These are phyloP conservation scores for Anticlea derivata DNA, from an alignment of 2,888 invertebrate genomes.

Conservation along the genomic window DNA sequence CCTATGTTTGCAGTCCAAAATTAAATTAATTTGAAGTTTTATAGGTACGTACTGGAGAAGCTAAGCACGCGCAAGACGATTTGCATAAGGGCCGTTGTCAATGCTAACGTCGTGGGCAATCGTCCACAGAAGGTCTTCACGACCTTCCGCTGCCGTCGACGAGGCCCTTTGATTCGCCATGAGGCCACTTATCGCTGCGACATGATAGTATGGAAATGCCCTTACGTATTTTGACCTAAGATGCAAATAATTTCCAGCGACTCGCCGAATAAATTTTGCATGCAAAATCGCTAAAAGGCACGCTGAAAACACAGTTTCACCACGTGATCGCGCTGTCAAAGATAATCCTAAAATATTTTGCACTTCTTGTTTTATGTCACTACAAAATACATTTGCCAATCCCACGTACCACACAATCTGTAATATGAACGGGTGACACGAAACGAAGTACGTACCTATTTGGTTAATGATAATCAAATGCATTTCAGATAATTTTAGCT, in stretches of 20 bases:
- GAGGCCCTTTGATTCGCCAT: constrained; percentile 77
- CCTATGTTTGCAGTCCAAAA: too few species aligned
- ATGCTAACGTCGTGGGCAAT: constrained; percentile 64
- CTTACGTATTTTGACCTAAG: constrained; percentile 28
- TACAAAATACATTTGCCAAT: too few species aligned
- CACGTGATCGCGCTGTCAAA: constrained; percentile 21
- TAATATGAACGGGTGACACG: too few species aligned
- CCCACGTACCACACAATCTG: too few species aligned
- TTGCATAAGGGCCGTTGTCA: constrained; percentile 77
- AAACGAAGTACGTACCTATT: too few species aligned
- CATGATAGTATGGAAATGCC: constrained; percentile 47
- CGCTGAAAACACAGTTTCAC: constrained; percentile 26
- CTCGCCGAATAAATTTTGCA: constrained; percentile 45
- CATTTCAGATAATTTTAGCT: too few species aligned
- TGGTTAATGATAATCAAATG: too few species aligned
- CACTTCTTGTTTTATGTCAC: neutral
- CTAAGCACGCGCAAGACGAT: constrained; percentile 63
- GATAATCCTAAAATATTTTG: constrained; percentile 12
- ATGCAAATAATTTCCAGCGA: constrained; percentile 33
- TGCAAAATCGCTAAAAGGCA: constrained; percentile 31
- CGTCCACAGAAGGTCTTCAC: constrained; percentile 66
- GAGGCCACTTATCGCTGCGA: constrained; percentile 53
- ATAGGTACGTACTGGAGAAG: constrained; percentile 31
- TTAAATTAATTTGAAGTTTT: constrained; percentile 33
- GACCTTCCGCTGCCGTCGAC: constrained; percentile 62